Conservation (phyloP, 2,113 vertebrate species). For the Vimba vimba region DNA sequence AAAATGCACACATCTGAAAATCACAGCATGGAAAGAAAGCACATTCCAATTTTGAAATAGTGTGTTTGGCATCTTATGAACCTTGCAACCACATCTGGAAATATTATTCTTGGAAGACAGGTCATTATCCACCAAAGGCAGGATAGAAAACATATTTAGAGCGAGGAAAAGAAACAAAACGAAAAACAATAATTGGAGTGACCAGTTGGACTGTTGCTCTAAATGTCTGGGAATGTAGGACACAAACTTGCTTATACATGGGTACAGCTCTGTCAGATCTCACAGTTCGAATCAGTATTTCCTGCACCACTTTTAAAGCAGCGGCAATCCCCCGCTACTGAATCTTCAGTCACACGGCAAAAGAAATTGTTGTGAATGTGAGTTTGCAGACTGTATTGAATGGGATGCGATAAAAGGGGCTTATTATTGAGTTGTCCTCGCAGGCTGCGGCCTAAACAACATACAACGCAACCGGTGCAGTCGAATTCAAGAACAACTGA, state of each 20-base stretch:
- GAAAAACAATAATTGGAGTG: slow-evolving; percentile 57
- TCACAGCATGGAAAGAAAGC: slow-evolving; percentile 50
- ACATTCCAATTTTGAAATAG: slow-evolving; percentile 68
- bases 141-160: slow-evolving; percentile 52
- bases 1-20: slow-evolving; percentile 58
- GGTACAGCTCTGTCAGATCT: not conserved
- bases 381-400: not conserved
- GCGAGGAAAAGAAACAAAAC: slow-evolving; percentile 54
- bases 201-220: slow-evolving; percentile 55
- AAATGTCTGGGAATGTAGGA: slow-evolving; percentile 57
- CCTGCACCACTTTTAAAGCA: not conserved
- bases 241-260: slow-evolving; percentile 42
- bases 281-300: not conserved
- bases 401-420: not conserved
- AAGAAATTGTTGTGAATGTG: not conserved
- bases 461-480: not conserved
- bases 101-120: slow-evolving; percentile 73
- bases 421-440: not conserved
- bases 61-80: slow-evolving; percentile 66
- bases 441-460: not conserved
- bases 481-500: not conserved
- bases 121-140: slow-evolving; percentile 67
- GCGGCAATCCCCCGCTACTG: not conserved
- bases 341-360: not conserved
- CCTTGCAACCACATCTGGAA: slow-evolving; percentile 74